Base-by-base conservation (phyloP, 2,888 invertebrate species). In the Drosophila engyochracea region DNA sequence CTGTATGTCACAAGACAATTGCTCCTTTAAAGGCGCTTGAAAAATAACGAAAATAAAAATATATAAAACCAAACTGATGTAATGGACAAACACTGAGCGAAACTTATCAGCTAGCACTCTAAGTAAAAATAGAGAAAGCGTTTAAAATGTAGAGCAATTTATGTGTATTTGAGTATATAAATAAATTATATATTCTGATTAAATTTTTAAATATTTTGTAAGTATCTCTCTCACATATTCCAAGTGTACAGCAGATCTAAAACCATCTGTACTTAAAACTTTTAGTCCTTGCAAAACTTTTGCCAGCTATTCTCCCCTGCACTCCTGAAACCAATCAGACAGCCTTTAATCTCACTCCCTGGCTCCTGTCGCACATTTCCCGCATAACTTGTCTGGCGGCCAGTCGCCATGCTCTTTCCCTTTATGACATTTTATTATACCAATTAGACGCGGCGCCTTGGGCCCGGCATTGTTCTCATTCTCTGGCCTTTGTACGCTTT, bases 401-500 rank as follows among this genome's bases (percentile, higher is more conserved):
- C 79, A 62, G 51, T 58, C 55, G 44, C 72, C 76, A 62, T 74
- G 73, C 69, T 81, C 67, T 68, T 70, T 76, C 63, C 55, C 63
- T 79, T 83, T 79, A 87, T 85, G 85, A 81, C 88, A 81, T 85
- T 85, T 87, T 85, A 85, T 85, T 87, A 88, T 85, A 76, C 81
- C 88, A 85, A 85, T 85, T 85, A 85, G 88, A 83, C 69, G 52
- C 37, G 57, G 35, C 33, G 61, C 75, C 76, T 79, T 61, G 62
- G 69, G 70, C 39, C 30, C 31, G 58, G 55, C 74, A 75, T 81
- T 81, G 81, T 81, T 78, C 78, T 69, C 37, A 41, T 44, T 39
- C 53, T 49, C 62, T 39, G 58, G 22, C 59, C 54, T 55, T 66
- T 79, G 76, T 72, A 51, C 67, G 19, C 54, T 54, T 64, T 69